Base-by-base conservation (phyloP, 2,113 vertebrate species). In the Oxyura jamaicensis region DNA sequence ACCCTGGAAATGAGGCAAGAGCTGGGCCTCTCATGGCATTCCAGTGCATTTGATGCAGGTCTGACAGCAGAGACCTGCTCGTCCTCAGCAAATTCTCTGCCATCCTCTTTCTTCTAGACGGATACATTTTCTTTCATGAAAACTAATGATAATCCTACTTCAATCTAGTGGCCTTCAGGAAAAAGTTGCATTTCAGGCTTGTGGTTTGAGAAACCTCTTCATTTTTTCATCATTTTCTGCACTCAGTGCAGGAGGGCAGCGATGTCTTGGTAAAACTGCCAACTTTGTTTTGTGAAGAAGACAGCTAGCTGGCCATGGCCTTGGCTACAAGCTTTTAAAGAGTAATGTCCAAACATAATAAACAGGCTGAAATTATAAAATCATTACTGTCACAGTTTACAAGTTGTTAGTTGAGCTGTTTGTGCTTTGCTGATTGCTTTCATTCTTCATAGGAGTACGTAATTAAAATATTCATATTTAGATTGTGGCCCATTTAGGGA, bases 381-480 rank as follows among this genome's bases (percentile, higher is more conserved):
- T 26, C 16, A 19, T n/a, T 63, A 25, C 55, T 95, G 48, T 75
- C 56, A 81, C 62, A 79, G 22, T 55, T 94, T 91, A 66, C 28
- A 90, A 66, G 58, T 78, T 91, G 42, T 91, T 68, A 68, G 35
- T 17, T 84, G 55, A 83, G 36, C 73, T 88, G 20, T n/a, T 78
- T 86, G 25, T 63, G 21, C 33, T 79, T 77, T 85, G 59, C n/a
- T 86, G 23, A 21, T 93, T 95, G 83, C 87, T 96, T 89, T 86
- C 67, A 36, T 87, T 85, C 63, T 82, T 46, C 39, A 46, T 44
- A 89, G 65, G 50, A 89, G 41, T 48, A 35, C 89, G 71, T 59
- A 83, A 91, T 95, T 94, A 80, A 95, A 95, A 92, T 89, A 95
- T 75, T 94, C 67, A 78, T 88, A 69, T 56, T 36, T 41, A 91